Evolutionary conservation across 2,113 vertebrate species (phyloP), one percentile per base, ranked within the genome.

Genomic region (Amblyornis subalaris): DNA sequence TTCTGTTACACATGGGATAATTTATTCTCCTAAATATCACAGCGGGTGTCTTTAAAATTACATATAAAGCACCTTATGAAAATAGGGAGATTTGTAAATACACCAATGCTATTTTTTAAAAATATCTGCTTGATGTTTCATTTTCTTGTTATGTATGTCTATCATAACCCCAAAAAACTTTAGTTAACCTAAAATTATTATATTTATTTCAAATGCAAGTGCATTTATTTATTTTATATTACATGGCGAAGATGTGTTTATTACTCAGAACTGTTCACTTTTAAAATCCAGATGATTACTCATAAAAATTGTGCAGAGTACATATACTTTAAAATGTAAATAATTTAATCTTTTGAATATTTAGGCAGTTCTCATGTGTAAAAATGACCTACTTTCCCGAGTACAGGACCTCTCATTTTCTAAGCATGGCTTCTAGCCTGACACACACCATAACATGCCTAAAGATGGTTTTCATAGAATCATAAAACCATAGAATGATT

Each of bases 101-200:
- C 20, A 24, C 5, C 31, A 53, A 3, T 33, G 5, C 2, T 45
- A 9, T 7, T 2, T 7, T 36, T 38, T 42, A 24, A 10, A 7
- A 28, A 20, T 31, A 69, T 31, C 2, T 35, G 60, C 55, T 62
- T 38, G 5, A 2, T 40, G 10, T 3, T 50, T 53, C 25, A 54
- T 70, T 72, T 31, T 15, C 22, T 48, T 48, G 61, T 62, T 61
- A 33, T 31, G 8, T 48, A 21, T 84, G 36, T 38, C 6, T 36
- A 38, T 35, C 10, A 57, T 19, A 67, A 84, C 53, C 33, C 10
- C 2, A 54, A 72, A 90, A 45, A 1, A 0, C 5, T 42, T 51
- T 14, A 5, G 7, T 53, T 48, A 69, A 54, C 6, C 23, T 53
- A 48, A 76, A 75, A 57, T 35, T 51, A 22, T 74, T 66, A 24